Evolutionary conservation across 1,140 invertebrate species (phyloP).

Genomic region (Harpegnathos saltator): DNA sequence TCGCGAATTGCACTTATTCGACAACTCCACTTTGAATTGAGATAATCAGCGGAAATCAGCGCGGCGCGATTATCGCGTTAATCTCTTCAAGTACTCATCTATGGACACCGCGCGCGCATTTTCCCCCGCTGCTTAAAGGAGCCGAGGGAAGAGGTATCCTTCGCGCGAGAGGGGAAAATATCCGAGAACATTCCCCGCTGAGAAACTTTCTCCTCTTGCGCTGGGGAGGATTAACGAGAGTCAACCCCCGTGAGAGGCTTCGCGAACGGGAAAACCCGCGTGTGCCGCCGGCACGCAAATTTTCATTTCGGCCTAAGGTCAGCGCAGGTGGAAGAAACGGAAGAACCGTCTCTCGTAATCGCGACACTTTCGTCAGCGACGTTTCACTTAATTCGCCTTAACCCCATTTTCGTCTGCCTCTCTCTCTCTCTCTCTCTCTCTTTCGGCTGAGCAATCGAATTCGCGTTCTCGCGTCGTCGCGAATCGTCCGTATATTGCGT

Average conservation of each 20-base stretch:
- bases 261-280: constrained; percentile 7
- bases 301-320: background rate
- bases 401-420: background rate
- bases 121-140: too few species aligned
- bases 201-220: background rate
- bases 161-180: too few species aligned
- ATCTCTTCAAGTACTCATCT: too few species aligned
- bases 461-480: background rate
- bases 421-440: too few species aligned
- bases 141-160: too few species aligned
- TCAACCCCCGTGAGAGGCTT: background rate
- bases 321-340: background rate
- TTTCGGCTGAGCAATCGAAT: too few species aligned
- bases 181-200: background rate
- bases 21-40: too few species aligned
- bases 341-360: background rate
- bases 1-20: too few species aligned
- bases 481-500: background rate
- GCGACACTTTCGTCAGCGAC: background rate
- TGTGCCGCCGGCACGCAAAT: background rate
- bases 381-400: constrained; percentile 18
- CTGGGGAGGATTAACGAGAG: background rate
- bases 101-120: too few species aligned
- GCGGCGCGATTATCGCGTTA: too few species aligned
- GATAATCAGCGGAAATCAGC: too few species aligned